A percentile compares a stretch with the other conserved stretches of the same genome.
phyloP scores from a whole-genome alignment of 2,113 vertebrate genomes.

The Zingel zingel region DNA sequence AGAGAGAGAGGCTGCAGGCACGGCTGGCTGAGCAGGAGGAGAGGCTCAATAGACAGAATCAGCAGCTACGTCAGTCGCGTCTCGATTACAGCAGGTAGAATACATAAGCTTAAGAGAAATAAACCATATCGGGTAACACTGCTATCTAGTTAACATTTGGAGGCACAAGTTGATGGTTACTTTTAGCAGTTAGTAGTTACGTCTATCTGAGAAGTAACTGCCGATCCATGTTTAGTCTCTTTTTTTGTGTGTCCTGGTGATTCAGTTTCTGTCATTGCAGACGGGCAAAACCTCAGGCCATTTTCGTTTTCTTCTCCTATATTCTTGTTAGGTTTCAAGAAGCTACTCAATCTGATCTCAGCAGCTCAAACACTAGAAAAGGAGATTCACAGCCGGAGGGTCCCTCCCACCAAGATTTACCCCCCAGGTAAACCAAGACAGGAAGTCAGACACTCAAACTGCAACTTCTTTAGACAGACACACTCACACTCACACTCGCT shows the following conservation, averaged over 20 bases:
- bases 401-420: constrained; percentile 40
- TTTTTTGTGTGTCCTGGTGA: not conserved
- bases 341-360: constrained; percentile 52
- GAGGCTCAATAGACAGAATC: constrained; percentile 88
- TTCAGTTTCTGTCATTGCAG: constrained; percentile 14
- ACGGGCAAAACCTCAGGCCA: not conserved
- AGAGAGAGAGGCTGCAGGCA: constrained; percentile 91
- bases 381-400: constrained; percentile 27
- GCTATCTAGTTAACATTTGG: not conserved
- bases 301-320: not conserved
- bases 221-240: not conserved
- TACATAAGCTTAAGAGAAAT: constrained; percentile 4
- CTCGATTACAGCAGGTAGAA: constrained; percentile 87
- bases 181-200: not conserved
- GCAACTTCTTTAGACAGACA: not conserved
- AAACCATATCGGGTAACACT: not conserved
- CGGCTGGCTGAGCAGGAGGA: constrained; percentile 91
- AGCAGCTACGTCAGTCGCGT: constrained; percentile 87
- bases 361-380: constrained; percentile 39
- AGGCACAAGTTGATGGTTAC: not conserved
- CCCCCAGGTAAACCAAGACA: constrained; percentile 60
- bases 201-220: not conserved
- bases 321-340: constrained; percentile 65
- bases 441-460: constrained; percentile 12
- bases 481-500: not conserved